These are phyloP conservation scores for Heliangelus exortis DNA, from an alignment of 2,797 vertebrate species.

Conservation along the genomic window DNA sequence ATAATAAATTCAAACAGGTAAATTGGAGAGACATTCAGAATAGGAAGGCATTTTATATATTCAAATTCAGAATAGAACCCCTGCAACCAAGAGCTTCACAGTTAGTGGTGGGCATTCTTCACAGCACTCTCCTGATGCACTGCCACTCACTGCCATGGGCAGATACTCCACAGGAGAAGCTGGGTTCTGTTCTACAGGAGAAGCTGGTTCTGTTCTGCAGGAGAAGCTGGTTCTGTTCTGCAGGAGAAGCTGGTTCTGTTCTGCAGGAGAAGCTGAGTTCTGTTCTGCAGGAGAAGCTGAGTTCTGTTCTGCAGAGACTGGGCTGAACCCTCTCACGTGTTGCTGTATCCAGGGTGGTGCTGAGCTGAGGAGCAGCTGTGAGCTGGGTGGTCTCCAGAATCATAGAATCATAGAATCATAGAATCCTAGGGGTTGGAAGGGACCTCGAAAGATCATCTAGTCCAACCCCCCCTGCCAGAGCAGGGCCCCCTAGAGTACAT, in stretches of 20 bases:
- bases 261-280: rapidly evolving
- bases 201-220: neutral
- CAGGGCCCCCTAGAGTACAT: no score
- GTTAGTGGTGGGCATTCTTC: rapidly evolving
- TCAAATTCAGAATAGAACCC: neutral
- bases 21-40: conserved; percentile 44
- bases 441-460: no score
- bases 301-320: neutral
- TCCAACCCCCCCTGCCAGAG: no score
- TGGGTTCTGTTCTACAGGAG: neutral
- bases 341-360: neutral
- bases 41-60: neutral
- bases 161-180: neutral
- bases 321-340: neutral
- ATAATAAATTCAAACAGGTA: conserved; percentile 77
- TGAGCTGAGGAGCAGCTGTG: neutral
- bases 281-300: neutral
- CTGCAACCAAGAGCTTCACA: neutral
- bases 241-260: no score
- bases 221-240: neutral
- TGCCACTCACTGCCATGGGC: rapidly evolving
- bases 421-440: no score
- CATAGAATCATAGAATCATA: no score
- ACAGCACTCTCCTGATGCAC: rapidly evolving
- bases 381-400: neutral